Evolutionary conservation across 2,888 invertebrate genomes (phyloP), one percentile per base, ranked within the genome.

Genomic region (Andrena camellia): DNA sequence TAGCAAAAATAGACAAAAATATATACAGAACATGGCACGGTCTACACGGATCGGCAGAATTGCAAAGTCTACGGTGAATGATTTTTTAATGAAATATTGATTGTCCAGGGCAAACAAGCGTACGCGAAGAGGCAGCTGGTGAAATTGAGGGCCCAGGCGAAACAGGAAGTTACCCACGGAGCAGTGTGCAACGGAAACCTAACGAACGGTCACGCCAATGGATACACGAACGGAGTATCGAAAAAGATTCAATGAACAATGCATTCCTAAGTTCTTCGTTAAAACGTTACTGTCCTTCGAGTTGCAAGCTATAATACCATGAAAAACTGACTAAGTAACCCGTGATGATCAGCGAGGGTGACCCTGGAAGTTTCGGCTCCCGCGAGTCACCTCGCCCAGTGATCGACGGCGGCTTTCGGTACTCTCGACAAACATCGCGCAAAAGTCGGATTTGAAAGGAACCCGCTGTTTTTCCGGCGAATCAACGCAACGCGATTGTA

Each of bases 21-120:
- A 42, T 13, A 13, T 42, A 13, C 42, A 42, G 42, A 10, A 42
- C 13, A 42, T 42, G 3, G 42, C 42, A 42, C 13, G 42, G 10
- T 10, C 2, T 10, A 35, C 35, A 1, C 35, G 35, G 35, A 35
- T 35, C 35, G 35, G 35, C 42, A 42, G 13, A 42, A 42, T 42
- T 13, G 1, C 13, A 42, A 17, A 42, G 42, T 17, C 42, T 42
- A 17, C 42, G 42, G 17, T 42, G 42, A 42, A 4, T 17, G 17
- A 42, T 17, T 17, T 17, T 42, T 17, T 1, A 42, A 42, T 33
- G 6, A 42, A 42, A 66, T 20, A 42, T 52, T 10, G n/a, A 62
- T 33, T 71, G 20, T 48, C 35, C 88, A 93, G 94, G 93, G 94
- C 64, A 94, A 93, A 85, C 92, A 90, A 83, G 93, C 91, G n/a